Evolutionary conservation across 2,797 vertebrate species (phyloP).

Genomic region (Notamacropus eugenii): DNA sequence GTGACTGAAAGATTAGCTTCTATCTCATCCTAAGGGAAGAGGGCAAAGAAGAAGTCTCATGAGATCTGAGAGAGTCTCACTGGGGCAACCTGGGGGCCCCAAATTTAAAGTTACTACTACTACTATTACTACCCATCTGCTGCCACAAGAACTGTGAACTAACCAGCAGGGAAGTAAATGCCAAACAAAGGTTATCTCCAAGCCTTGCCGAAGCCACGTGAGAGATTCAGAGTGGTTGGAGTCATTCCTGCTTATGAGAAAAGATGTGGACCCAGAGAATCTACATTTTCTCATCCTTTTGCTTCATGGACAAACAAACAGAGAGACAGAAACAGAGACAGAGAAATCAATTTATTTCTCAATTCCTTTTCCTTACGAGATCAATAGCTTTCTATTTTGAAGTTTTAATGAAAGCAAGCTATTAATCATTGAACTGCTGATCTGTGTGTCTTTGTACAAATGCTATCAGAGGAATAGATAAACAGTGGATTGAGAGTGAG

Average conservation of each 20-base stretch:
- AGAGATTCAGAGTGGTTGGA: not conserved
- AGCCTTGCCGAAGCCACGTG: not conserved
- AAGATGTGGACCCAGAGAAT: not conserved
- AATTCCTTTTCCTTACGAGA: not conserved
- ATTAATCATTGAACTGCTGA: not conserved
- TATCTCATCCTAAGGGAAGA: not conserved
- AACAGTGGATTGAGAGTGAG: not conserved
- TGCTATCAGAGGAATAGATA: not conserved
- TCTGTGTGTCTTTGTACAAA: not conserved
- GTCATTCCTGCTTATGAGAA: not conserved
- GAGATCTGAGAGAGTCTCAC: not conserved
- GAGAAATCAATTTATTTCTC: not conserved
- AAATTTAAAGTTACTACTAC: not conserved
- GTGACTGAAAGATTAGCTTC: not conserved
- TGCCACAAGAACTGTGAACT: not conserved
- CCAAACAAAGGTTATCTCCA: not conserved
- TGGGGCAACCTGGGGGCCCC: not conserved
- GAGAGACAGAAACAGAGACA: not conserved
- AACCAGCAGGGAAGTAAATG: not conserved
- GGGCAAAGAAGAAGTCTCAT: not conserved
- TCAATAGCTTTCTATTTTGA: not conserved
- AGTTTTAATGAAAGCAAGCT: not conserved
- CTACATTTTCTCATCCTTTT: not conserved
- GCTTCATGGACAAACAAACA: not conserved
- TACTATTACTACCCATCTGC: no score